Evolutionary conservation across 1,140 invertebrate species (phyloP).

Genomic region (Goniozus legneri): DNA sequence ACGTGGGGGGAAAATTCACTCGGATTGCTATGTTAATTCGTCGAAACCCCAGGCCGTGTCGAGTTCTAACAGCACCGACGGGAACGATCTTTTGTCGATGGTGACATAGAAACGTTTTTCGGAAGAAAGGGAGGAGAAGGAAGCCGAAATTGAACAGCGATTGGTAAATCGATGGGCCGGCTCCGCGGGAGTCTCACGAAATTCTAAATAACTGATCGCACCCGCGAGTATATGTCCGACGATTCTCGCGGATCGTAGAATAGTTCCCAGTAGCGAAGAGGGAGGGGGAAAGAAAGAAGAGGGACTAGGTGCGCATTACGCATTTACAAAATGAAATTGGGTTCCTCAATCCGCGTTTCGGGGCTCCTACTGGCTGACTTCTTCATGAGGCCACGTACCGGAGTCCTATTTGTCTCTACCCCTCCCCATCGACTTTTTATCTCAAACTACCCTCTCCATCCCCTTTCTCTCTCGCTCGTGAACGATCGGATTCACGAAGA

Average conservation of each 20-base stretch:
- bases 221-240: conserved; percentile 21
- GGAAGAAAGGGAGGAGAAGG: neutral
- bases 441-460: too few species aligned
- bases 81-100: too few species aligned
- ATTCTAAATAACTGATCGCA: conserved; percentile 42
- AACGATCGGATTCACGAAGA: too few species aligned
- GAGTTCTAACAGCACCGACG: too few species aligned
- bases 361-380: conserved; percentile 17
- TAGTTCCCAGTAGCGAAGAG: conserved; percentile 6
- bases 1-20: too few species aligned
- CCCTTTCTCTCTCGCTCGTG: too few species aligned
- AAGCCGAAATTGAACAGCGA: conserved; percentile 11
- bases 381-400: conserved; percentile 19
- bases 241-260: neutral
- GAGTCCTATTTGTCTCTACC: neutral
- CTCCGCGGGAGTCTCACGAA: conserved; percentile 21
- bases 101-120: conserved; percentile 9
- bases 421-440: too few species aligned
- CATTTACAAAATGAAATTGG: conserved; percentile 44
- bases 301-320: conserved; percentile 19
- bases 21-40: too few species aligned
- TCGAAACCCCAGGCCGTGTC: too few species aligned
- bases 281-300: conserved; percentile 7
- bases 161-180: conserved; percentile 22
- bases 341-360: conserved; percentile 23